Evolutionary conservation across 1,140 invertebrate species (phyloP), one percentile per base, ranked within the genome.

Genomic region (Hylaeus volcanicus): DNA sequence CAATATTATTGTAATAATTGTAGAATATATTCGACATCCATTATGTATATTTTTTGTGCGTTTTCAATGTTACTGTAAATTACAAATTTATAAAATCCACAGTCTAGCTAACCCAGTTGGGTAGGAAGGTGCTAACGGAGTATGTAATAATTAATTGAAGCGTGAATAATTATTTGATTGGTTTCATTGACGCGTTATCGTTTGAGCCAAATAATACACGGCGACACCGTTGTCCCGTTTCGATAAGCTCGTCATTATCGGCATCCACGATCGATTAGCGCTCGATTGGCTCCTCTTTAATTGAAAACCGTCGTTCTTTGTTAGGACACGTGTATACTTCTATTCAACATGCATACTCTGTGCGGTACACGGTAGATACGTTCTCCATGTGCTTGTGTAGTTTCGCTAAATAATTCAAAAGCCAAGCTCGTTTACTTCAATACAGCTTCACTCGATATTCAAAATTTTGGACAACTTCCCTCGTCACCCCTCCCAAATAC

Each of bases 251-350:
- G 39, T 74, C 60, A 74, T 74, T 64, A 74, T 74, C 45, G 26
- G 4, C 45, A 6, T 48, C n/a, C 56, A 48, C 37, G 14, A 73
- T 73, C 73, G 73, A 74, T 74, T 74, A 74, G 65, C 73, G 73
- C 61, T 65, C 48, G 48, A 74, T 74, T 65, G 39, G 61, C 58
- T n/a, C 39, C 58, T 26, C 48, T 65, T 74, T 61, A 65, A 74
- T 74, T n/a, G 73, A 61, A 74, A 74, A 65, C 45, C 73, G 37
- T 26, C 11, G 5, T 11, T 14, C 73, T 64, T 74, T 74, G 73
- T 74, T 65, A 12, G 73, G 8, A 3, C 48, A 53, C 73, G 73
- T 74, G 73, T 65, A 51, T 12, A 12, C 55, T 43, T 72, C 70
- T 15, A 8, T 43, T 72, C 41, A 41, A 72, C n/a, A n/a, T 45